Percentiles rank a stretch among this genome's conserved stretches.
phyloP scores from a whole-genome alignment of 2,888 invertebrate genomes.

The Sthenelais limicola region DNA sequence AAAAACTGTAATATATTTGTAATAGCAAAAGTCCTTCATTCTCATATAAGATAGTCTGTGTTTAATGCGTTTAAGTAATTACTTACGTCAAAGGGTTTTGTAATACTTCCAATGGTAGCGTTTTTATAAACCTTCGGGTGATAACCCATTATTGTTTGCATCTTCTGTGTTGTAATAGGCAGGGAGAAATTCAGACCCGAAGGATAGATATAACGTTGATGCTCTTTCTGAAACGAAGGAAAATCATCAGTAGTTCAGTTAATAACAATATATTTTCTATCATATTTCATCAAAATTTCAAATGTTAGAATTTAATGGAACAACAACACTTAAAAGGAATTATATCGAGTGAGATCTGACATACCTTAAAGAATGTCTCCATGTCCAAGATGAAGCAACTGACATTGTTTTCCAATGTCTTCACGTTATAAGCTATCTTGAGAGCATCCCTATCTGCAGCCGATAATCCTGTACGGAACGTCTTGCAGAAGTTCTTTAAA shows the following conservation, averaged over 20 bases:
- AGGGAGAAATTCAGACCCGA: neutral
- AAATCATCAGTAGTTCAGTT: neutral
- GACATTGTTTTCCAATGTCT: neutral
- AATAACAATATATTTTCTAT: neutral
- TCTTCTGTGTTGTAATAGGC: conserved; percentile 28
- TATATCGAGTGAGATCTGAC: neutral
- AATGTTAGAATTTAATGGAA: neutral
- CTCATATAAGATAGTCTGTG: too few relatives aligned
- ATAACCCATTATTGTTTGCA: conserved; percentile 16
- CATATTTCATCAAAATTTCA: neutral
- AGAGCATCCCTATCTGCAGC: neutral
- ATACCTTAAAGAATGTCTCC: conserved; percentile 36
- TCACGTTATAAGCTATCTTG: neutral
- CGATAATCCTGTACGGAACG: neutral
- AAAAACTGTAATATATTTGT: too few relatives aligned
- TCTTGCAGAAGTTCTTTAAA: neutral
- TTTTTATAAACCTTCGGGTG: conserved; percentile 31
- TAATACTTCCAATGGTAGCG: neutral
- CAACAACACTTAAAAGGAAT: neutral
- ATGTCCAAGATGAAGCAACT: conserved; percentile 24
- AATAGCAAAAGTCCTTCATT: too few relatives aligned
- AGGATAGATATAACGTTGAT: conserved; percentile 12
- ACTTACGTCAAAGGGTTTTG: conserved; percentile 43
- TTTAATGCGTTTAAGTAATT: too few relatives aligned
- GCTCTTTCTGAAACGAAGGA: neutral